Evolutionary conservation across 2,113 vertebrate genomes (phyloP).

Genomic region (Rissa tridactyla): DNA sequence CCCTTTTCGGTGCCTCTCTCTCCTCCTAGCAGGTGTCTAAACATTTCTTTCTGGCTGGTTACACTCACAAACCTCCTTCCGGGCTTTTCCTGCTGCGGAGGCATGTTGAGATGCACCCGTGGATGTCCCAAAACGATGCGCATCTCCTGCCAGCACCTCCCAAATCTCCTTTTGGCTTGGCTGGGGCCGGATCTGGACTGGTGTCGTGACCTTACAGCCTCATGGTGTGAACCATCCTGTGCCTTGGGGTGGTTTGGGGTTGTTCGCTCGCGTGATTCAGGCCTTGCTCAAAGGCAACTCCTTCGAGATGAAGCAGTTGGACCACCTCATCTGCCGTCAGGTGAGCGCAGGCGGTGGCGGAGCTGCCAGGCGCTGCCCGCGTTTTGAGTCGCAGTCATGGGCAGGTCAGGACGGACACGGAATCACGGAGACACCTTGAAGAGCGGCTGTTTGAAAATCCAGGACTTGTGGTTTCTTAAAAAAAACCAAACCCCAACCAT

Average conservation of each 20-base stretch:
- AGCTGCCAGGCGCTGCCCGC: neutral
- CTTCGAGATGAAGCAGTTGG: neutral
- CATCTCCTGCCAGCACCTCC: neutral
- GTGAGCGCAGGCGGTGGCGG: too few relatives aligned
- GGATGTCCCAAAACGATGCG: neutral
- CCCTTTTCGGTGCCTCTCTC: neutral
- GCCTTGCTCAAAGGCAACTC: neutral
- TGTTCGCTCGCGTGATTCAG: fast-evolving
- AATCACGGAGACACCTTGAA: neutral
- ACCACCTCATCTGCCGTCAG: neutral
- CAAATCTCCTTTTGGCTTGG: fast-evolving
- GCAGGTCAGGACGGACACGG: neutral
- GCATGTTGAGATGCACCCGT: neutral
- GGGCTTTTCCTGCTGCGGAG: neutral
- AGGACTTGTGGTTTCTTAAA: neutral
- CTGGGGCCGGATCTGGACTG: neutral
- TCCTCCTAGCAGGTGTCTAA: neutral
- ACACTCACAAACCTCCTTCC: neutral
- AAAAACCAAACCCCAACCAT: neutral
- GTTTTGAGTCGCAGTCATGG: neutral
- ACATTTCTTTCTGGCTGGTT: neutral
- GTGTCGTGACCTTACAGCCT: fast-evolving
- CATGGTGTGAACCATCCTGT: fast-evolving
- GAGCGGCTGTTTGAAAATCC: neutral
- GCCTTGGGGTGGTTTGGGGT: neutral